Evolutionary conservation across 92 coral and sea anemone species (phyloP).

Genomic region (Plumapathes pennacea): DNA sequence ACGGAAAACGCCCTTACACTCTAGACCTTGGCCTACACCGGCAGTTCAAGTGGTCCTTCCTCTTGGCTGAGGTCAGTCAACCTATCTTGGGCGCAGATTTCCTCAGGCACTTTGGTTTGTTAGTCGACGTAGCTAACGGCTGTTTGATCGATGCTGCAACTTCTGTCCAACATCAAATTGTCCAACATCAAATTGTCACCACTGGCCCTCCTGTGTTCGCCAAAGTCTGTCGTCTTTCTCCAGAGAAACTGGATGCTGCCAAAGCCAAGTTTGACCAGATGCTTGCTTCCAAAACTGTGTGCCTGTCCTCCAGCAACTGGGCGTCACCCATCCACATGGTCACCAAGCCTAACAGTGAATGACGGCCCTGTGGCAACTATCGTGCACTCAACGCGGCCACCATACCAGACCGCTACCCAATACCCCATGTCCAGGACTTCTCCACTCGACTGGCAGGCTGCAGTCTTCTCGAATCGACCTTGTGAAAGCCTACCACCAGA

Average conservation of each 20-base stretch:
- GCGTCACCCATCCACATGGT: conserved; percentile 56
- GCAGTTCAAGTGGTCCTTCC: conserved; percentile 46
- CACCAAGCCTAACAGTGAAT: conserved; percentile 25
- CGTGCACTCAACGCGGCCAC: conserved; percentile 37
- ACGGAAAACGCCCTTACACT: conserved; percentile 18
- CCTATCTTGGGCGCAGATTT: conserved; percentile 43
- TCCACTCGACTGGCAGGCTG: conserved; percentile 24
- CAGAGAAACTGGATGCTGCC: too few species aligned
- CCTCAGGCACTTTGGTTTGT: conserved; percentile 34
- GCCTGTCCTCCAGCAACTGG: conserved; percentile 52
- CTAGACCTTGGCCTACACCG: conserved; percentile 51
- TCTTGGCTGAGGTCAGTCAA: conserved; percentile 32
- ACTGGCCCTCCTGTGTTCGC: too few species aligned
- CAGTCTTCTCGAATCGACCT: conserved; percentile 24
- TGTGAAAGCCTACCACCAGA: conserved; percentile 50
- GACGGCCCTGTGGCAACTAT: conserved; percentile 54
- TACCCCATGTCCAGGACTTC: conserved; percentile 58
- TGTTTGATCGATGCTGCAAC: conserved; percentile 25
- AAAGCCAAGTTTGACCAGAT: conserved; percentile 39
- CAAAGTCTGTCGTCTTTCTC: too few species aligned
- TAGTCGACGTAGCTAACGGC: conserved; percentile 34
- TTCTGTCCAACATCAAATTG: too few species aligned
- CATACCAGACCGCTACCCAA: conserved; percentile 38
- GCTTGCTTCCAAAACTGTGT: conserved; percentile 29
- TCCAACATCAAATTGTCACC: too few species aligned